Conservation (phyloP, 2,797 vertebrate genomes). For the Tiaroga cobitis region DNA sequence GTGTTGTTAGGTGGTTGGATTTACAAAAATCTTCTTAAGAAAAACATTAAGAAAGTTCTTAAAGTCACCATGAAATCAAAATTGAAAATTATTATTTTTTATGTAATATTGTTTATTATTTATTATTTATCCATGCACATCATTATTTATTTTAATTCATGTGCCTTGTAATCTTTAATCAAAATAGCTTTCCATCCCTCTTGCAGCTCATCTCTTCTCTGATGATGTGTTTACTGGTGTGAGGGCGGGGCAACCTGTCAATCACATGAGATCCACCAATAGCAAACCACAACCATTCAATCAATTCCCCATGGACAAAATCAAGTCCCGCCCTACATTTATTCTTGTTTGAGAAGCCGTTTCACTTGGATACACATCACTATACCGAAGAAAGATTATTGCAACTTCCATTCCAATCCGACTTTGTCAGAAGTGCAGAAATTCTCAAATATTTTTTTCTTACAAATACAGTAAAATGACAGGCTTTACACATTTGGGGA, state of each 20-base stretch:
- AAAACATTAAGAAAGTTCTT: background rate
- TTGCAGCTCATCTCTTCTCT: background rate
- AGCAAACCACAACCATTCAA: slow-evolving; percentile 1
- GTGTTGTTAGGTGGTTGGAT: background rate
- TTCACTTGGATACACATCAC: too few species aligned
- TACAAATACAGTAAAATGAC: too few species aligned
- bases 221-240: background rate
- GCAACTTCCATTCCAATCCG: too few species aligned
- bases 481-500: too few species aligned
- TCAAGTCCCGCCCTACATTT: background rate
- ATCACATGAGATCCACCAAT: background rate
- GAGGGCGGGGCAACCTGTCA: background rate
- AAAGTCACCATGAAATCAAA: background rate
- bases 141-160: background rate
- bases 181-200: background rate
- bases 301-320: background rate
- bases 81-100: background rate
- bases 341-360: background rate
- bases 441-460: too few species aligned
- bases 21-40: background rate
- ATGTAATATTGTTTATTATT: background rate
- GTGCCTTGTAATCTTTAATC: background rate
- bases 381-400: too few species aligned
- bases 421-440: background rate
- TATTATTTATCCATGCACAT: background rate